Evolutionary conservation across 1,140 invertebrate species (phyloP).

Genomic region (Drosophila kohkoa): DNA sequence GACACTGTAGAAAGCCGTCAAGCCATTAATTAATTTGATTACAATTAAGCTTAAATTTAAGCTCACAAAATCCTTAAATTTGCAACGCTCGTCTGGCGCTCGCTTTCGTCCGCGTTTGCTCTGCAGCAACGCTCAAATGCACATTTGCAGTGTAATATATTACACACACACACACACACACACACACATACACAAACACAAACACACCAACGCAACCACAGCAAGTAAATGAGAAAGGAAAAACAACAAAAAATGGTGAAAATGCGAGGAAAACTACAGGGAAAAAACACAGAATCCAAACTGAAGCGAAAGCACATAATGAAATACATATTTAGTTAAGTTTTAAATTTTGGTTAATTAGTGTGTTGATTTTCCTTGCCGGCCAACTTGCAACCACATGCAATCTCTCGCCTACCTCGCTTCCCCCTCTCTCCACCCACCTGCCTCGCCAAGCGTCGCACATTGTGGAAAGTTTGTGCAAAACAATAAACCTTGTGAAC

Average conservation of each 20-base stretch:
- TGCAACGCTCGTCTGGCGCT: background rate
- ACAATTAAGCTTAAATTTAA: slow-evolving; percentile 72
- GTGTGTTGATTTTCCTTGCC: slow-evolving; percentile 47
- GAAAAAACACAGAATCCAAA: slow-evolving; percentile 24
- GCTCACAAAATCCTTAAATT: slow-evolving; percentile 41
- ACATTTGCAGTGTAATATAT: slow-evolving; percentile 17
- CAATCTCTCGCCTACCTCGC: slow-evolving; percentile 1
- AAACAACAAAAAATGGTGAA: slow-evolving; percentile 20
- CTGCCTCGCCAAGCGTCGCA: background rate
- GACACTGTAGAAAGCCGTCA: slow-evolving; percentile 28
- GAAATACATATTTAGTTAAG: slow-evolving; percentile 78
- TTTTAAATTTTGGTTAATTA: slow-evolving; percentile 74
- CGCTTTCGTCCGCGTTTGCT: background rate
- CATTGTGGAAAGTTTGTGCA: slow-evolving; percentile 28
- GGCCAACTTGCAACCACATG: slow-evolving; percentile 64
- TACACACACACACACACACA: slow-evolving; percentile 3
- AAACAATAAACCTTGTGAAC: slow-evolving; percentile 35
- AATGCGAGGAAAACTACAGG: slow-evolving; percentile 6
- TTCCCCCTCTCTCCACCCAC: background rate
- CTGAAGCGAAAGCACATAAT: slow-evolving; percentile 54
- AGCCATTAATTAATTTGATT: slow-evolving; percentile 70
- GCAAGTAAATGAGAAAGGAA: slow-evolving; percentile 4
- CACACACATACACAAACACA: slow-evolving; percentile 1
- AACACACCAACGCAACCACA: slow-evolving; percentile 12
- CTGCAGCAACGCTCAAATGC: slow-evolving; percentile 1